Percentiles rank a stretch among this genome's conserved stretches.
These are phyloP conservation scores for Rhyacophila evoluta DNA, from an alignment of 2,888 invertebrate species.

Conservation along the genomic window DNA sequence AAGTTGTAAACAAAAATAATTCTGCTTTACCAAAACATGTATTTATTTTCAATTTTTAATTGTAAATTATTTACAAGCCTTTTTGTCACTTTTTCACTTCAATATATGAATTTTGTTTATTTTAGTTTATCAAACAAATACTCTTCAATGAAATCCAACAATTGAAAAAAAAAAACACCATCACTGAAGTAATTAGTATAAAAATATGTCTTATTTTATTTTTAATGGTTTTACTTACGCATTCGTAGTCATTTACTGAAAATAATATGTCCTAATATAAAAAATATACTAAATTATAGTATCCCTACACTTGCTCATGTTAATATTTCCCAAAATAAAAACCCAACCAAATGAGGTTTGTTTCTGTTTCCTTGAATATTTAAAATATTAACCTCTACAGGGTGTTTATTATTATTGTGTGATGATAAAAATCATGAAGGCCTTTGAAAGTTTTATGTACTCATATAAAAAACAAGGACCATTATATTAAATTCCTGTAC, in stretches of 20 bases:
- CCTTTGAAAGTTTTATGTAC: constrained; percentile 50
- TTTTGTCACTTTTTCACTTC: too few relatives aligned
- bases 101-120: too few relatives aligned
- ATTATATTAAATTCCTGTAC: constrained; percentile 48
- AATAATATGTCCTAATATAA: neutral
- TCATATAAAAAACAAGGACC: constrained; percentile 51
- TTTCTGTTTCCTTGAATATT: constrained; percentile 20
- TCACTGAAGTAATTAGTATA: too few relatives aligned
- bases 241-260: neutral
- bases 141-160: too few relatives aligned
- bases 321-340: neutral
- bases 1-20: too few relatives aligned
- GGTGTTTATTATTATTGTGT: constrained; percentile 50
- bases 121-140: too few relatives aligned
- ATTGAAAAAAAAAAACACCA: too few relatives aligned
- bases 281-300: neutral
- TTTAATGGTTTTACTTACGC: neutral
- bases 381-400: constrained; percentile 48
- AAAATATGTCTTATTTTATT: too few relatives aligned
- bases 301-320: neutral
- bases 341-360: neutral
- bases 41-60: too few relatives aligned
- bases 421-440: constrained; percentile 46
- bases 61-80: too few relatives aligned
- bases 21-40: too few relatives aligned